phyloP scores from a whole-genome alignment of 1,140 invertebrate genomes.

The Apis laboriosa region DNA sequence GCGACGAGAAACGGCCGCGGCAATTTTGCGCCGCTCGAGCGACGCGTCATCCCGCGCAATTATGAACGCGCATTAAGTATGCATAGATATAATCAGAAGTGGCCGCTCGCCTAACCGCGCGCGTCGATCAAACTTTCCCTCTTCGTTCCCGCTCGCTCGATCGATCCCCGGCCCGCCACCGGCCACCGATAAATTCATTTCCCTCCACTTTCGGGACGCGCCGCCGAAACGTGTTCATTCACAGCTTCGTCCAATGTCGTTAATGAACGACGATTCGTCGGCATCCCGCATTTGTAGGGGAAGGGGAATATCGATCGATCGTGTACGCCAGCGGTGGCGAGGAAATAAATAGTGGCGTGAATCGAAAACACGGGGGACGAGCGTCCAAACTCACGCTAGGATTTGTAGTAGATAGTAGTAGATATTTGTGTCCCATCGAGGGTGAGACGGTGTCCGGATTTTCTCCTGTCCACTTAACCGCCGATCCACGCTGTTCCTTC shows the following conservation, averaged over 20 bases:
- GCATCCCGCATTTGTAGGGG: background rate
- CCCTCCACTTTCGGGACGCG: background rate
- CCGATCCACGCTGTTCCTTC: no score
- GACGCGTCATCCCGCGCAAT: background rate
- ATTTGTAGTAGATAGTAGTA: no score
- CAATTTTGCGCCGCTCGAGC: slow-evolving; percentile 21
- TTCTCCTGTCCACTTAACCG: no score
- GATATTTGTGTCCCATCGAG: no score
- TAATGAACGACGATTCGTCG: background rate
- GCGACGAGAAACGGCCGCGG: background rate
- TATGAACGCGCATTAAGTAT: slow-evolving; percentile 43
- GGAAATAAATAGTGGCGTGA: background rate
- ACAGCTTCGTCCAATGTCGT: background rate
- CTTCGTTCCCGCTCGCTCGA: background rate
- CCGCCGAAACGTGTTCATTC: background rate
- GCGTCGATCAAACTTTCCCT: slow-evolving; percentile 24
- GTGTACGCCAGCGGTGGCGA: background rate
- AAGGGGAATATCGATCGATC: background rate
- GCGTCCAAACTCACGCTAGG: no score
- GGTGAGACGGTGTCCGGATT: no score
- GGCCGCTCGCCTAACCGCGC: background rate
- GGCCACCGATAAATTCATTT: slow-evolving; percentile 17
- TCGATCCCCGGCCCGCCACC: background rate
- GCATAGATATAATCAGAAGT: slow-evolving; percentile 33
- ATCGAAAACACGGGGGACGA: background rate